A percentile compares a stretch with the other conserved stretches of the same genome.
These are phyloP conservation scores for Agapostemon virescens DNA, from an alignment of 2,888 invertebrate species.

Conservation along the genomic window DNA sequence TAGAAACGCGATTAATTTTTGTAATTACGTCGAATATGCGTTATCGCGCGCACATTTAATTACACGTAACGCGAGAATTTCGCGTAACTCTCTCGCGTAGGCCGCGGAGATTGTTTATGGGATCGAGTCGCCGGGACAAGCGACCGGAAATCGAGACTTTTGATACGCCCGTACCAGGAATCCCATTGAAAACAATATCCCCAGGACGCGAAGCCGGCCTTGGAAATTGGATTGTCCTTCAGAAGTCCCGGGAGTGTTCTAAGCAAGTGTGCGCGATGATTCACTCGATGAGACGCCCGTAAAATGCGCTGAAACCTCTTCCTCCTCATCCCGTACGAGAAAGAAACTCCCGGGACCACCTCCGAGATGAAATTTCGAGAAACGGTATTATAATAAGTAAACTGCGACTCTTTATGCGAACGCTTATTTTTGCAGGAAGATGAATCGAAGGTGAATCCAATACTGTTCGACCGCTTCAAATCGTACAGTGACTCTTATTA, in stretches of 20 bases:
- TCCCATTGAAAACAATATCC: constrained; percentile 60
- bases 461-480: too few species aligned
- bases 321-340: background rate
- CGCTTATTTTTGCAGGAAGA: background rate
- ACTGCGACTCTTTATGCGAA: background rate
- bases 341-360: constrained; percentile 15
- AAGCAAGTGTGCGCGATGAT: constrained; percentile 61
- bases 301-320: constrained; percentile 52
- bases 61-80: background rate
- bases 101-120: background rate
- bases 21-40: constrained; percentile 29
- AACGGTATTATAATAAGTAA: constrained; percentile 17
- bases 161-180: constrained; percentile 14
- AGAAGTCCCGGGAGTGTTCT: constrained; percentile 60
- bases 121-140: background rate
- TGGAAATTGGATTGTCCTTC: constrained; percentile 67
- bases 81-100: background rate
- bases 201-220: constrained; percentile 55
- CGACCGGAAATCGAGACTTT: constrained; percentile 23
- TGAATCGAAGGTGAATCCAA: background rate
- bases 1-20: constrained; percentile 61
- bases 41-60: constrained; percentile 15
- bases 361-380: constrained; percentile 39
- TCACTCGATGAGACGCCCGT: constrained; percentile 58
- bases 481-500: too few species aligned